A percentile compares a stretch with the other conserved stretches of the same genome.
Conservation (phyloP, 2,113 vertebrate genomes). For the Grammomys surdaster region DNA sequence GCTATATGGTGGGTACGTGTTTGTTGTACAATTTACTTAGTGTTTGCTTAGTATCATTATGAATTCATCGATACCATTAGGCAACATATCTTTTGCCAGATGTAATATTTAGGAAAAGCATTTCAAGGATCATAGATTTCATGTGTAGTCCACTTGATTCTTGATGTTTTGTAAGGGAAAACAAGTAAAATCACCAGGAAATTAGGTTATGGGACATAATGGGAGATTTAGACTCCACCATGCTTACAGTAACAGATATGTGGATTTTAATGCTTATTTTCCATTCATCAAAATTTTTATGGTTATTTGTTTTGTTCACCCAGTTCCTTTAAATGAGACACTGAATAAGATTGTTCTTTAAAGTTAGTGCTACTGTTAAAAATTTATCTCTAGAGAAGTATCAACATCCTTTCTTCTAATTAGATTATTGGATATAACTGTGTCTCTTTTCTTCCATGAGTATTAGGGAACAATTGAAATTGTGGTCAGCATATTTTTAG, state of each 20-base stretch:
- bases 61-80: background rate
- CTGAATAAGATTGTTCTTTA: background rate
- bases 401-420: constrained; percentile 21
- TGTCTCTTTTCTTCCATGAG: background rate
- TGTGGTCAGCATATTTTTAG: constrained; percentile 16
- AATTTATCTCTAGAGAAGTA: background rate
- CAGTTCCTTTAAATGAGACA: background rate
- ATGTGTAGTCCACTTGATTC: background rate
- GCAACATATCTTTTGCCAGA: background rate
- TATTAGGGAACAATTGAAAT: constrained; percentile 5
- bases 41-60: constrained; percentile 34
- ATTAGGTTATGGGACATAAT: background rate
- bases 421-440: background rate
- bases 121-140: constrained; percentile 9
- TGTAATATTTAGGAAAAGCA: background rate
- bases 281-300: background rate
- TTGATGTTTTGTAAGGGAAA: background rate
- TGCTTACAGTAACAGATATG: background rate
- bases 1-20: background rate
- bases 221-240: background rate
- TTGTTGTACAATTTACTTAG: background rate
- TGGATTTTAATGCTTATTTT: background rate
- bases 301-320: constrained; percentile 40
- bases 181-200: background rate
- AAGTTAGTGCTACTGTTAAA: background rate